Conservation (phyloP, 2,888 invertebrate species). For the Athripsodes cinereus region DNA sequence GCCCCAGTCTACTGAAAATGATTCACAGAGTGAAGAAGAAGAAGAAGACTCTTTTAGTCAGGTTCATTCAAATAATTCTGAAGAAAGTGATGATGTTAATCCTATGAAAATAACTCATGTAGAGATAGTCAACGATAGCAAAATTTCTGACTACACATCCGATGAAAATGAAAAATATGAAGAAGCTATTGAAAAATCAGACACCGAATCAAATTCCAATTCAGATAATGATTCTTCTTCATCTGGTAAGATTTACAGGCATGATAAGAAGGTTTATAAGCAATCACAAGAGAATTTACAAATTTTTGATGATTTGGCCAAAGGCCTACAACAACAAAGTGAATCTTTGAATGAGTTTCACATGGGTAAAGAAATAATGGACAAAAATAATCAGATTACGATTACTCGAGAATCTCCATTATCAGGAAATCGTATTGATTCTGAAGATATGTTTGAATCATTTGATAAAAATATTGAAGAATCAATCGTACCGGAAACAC, state of each 20-base stretch:
- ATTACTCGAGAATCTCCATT: background rate
- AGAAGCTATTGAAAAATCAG: slow-evolving; percentile 46
- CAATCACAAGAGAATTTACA: slow-evolving; percentile 31
- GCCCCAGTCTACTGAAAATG: slow-evolving; percentile 23
- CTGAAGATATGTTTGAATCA: background rate
- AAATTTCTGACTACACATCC: slow-evolving; percentile 7
- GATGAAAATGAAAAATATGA: slow-evolving; percentile 39
- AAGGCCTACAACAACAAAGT: slow-evolving; percentile 22
- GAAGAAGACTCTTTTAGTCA: slow-evolving; percentile 13
- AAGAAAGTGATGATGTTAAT: slow-evolving; percentile 22
- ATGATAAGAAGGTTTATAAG: background rate
- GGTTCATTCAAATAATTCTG: slow-evolving; percentile 19
- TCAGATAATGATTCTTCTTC: slow-evolving; percentile 1
- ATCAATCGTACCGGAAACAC: background rate
- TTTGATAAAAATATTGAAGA: background rate
- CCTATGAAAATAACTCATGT: slow-evolving; percentile 34
- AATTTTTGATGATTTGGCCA: slow-evolving; percentile 46
- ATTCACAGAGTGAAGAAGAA: slow-evolving; percentile 21
- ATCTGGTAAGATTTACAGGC: background rate
- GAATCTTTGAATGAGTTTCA: slow-evolving; percentile 17
- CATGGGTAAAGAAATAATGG: no score
- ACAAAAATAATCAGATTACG: background rate
- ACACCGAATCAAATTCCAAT: slow-evolving; percentile 28
- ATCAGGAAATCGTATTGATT: background rate
- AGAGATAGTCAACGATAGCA: slow-evolving; percentile 28